These are phyloP conservation scores for Agriopis leucophaearia DNA, from an alignment of 2,888 invertebrate species.

Conservation along the genomic window DNA sequence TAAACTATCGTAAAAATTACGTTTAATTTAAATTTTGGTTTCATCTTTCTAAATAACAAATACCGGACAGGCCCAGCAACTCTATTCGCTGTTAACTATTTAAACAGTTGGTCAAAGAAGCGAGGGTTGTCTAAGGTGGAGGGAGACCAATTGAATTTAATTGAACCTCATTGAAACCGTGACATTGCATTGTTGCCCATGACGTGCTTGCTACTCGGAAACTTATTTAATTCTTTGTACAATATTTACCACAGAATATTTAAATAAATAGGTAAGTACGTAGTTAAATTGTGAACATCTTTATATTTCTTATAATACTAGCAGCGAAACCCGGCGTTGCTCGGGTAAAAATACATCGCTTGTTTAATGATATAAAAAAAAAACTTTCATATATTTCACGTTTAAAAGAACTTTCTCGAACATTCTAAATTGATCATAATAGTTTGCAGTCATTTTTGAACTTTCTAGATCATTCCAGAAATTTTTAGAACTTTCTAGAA, in stretches of 20 bases:
- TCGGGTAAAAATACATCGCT: too few relatives aligned
- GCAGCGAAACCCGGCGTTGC: too few relatives aligned
- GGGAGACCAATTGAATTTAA: constrained; percentile 78
- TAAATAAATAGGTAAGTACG: background rate
- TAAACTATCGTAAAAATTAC: too few relatives aligned
- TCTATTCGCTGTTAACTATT: constrained; percentile 27
- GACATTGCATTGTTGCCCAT: constrained; percentile 53
- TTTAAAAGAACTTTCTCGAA: too few relatives aligned
- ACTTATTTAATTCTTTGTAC: background rate
- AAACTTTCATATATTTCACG: too few relatives aligned
- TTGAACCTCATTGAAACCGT: constrained; percentile 75
- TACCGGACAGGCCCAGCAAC: background rate
- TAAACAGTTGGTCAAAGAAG: constrained; percentile 58
- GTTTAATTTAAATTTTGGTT: too few relatives aligned
- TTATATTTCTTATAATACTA: too few relatives aligned
- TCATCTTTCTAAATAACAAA: background rate
- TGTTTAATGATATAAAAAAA: too few relatives aligned
- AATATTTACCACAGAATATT: constrained; percentile 2
- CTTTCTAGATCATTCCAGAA: too few relatives aligned
- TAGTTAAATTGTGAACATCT: background rate
- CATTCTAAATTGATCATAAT: too few relatives aligned
- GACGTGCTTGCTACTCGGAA: constrained; percentile 19
- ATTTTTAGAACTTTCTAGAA: too few relatives aligned
- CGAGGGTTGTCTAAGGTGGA: constrained; percentile 78
- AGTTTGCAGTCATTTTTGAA: too few relatives aligned